phyloP scores from a whole-genome alignment of 2,113 vertebrate genomes.

The Chaetorhynchus papuensis region DNA sequence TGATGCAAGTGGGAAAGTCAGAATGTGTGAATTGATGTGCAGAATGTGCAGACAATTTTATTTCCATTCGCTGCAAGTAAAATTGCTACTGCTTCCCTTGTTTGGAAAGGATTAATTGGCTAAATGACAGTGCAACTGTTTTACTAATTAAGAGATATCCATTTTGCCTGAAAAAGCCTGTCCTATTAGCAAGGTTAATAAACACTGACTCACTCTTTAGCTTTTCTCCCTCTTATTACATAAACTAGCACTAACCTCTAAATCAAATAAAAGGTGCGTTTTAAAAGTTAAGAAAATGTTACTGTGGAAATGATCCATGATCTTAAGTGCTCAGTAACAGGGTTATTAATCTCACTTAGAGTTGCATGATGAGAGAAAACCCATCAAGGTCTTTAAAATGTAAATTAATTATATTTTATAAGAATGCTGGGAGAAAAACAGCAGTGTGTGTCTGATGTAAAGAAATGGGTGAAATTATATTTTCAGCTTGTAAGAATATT shows the following conservation, averaged over 20 bases:
- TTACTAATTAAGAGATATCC: not conserved
- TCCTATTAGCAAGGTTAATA: slow-evolving; percentile 30
- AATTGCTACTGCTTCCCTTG: not conserved
- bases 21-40: not conserved
- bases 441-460: not conserved
- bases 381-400: slow-evolving; percentile 25
- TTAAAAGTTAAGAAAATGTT: not conserved
- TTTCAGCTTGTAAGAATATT: not conserved
- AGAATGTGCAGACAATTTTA: not conserved
- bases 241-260: not conserved
- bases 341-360: slow-evolving; percentile 14
- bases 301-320: not conserved
- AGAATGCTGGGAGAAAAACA: not conserved
- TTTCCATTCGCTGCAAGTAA: not conserved
- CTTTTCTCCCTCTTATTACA: not conserved
- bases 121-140: not conserved
- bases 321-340: not conserved
- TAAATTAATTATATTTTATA: slow-evolving; percentile 13
- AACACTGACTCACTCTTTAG: not conserved
- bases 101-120: slow-evolving; percentile 25
- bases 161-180: slow-evolving; percentile 3
- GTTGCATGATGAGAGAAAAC: not conserved
- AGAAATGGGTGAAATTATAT: not conserved
- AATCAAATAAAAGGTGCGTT: slow-evolving; percentile 17
- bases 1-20: not conserved